phyloP scores from a whole-genome alignment of 2,797 vertebrate genomes.

The Borostomias antarcticus region DNA sequence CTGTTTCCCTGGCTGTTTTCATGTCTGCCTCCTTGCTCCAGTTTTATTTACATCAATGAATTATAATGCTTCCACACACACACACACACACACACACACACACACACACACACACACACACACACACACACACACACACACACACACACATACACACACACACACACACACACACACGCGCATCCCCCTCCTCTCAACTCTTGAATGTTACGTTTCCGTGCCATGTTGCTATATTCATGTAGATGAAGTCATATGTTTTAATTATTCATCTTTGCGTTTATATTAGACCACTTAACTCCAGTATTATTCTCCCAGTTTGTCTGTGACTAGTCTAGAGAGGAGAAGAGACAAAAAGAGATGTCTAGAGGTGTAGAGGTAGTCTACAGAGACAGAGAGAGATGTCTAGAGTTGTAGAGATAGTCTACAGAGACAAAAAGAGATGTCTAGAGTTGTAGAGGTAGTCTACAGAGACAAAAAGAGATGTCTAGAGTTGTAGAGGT shows the following conservation, averaged over 20 bases:
- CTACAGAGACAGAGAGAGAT: no score
- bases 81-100: neutral
- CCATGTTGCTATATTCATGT: conserved; percentile 53
- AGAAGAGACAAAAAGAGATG: conserved; percentile 19
- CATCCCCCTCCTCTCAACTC: conserved; percentile 2
- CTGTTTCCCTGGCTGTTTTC: conserved; percentile 33
- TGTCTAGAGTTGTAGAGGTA: no score
- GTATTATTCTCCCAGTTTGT: conserved; percentile 61
- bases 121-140: neutral
- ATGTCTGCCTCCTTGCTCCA: no score
- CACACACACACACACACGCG: no score
- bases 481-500: no score
- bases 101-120: neutral
- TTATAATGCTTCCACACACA: no score
- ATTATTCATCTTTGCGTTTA: conserved; percentile 70
- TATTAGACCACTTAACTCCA: conserved; percentile 61
- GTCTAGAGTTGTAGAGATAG: no score
- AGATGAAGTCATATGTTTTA: conserved; percentile 67
- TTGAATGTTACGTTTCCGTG: conserved; percentile 28
- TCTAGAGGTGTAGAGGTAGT: no score
- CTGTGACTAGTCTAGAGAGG: conserved; percentile 39
- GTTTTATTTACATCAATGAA: no score
- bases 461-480: no score
- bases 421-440: no score
- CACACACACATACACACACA: neutral